Evolutionary conservation across 2,113 vertebrate species (phyloP).

Genomic region (Ammodytes dubius): DNA sequence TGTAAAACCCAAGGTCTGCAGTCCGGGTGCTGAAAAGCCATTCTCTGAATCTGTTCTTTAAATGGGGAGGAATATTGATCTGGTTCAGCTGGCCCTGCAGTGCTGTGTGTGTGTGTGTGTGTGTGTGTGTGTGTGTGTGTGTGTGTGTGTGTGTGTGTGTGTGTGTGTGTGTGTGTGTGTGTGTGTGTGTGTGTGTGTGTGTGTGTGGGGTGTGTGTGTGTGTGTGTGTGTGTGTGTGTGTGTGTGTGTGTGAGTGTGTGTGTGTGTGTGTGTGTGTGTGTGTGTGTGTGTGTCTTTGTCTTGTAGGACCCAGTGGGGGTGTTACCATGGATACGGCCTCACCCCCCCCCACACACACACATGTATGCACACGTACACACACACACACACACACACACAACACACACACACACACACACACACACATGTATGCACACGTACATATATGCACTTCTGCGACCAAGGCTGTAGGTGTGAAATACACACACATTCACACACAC

Average conservation of each 20-base stretch:
- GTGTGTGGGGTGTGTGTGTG: constrained; percentile 57
- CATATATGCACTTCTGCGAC: constrained; percentile 10
- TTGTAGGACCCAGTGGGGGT: constrained; percentile 79
- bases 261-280: constrained; percentile 58
- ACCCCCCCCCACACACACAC: constrained; percentile 27
- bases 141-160: not conserved
- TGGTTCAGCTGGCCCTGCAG: constrained; percentile 93
- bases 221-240: constrained; percentile 71
- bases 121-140: constrained; percentile 58
- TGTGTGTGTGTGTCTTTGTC: constrained; percentile 72
- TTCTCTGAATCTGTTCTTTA: constrained; percentile 99
- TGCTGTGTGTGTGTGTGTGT: constrained; percentile 79
- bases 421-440: constrained; percentile 11
- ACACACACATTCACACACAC: not conserved
- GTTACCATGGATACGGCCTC: constrained; percentile 82
- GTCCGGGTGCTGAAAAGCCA: constrained; percentile 93
- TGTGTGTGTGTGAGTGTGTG: constrained; percentile 69
- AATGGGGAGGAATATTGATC: constrained; percentile 99
- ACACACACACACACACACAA: constrained; percentile 24
- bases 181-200: constrained; percentile 69
- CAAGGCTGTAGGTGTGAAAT: constrained; percentile 23
- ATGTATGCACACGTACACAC: too few species aligned
- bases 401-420: constrained; percentile 33
- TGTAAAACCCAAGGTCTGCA: constrained; percentile 84
- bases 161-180: constrained; percentile 70